Evolutionary conservation across 2,113 vertebrate species (phyloP).

Genomic region (Lethenteron camtschaticum): DNA sequence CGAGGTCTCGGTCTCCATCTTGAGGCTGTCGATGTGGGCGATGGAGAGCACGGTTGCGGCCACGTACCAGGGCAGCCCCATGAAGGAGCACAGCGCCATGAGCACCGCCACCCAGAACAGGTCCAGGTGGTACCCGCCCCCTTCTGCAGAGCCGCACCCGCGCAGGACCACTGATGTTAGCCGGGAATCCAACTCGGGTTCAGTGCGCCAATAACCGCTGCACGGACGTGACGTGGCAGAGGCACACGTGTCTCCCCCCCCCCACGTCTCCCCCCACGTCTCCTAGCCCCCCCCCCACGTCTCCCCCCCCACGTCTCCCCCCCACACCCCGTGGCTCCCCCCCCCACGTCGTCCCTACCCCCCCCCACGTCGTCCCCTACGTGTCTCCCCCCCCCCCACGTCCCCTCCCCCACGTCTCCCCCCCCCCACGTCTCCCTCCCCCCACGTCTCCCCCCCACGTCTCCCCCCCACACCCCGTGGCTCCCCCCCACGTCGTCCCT

Average conservation of each 20-base stretch:
- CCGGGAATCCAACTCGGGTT: too few species aligned
- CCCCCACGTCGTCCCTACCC: too few species aligned
- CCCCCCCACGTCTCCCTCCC: too few species aligned
- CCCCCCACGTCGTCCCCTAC: too few species aligned
- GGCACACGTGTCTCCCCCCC: neutral
- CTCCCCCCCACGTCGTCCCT: too few species aligned
- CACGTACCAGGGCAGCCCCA: slow-evolving; percentile 92
- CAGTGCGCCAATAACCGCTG: slow-evolving; percentile 10
- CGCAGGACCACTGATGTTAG: too few species aligned
- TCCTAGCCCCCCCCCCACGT: neutral
- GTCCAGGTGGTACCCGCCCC: slow-evolving; percentile 86
- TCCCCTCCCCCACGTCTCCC: too few species aligned
- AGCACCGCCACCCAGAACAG: slow-evolving; percentile 80
- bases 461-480: too few species aligned
- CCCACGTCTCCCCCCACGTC: neutral
- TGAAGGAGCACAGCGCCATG: slow-evolving; percentile 72
- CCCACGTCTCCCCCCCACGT: too few species aligned
- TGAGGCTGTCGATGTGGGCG: slow-evolving; percentile 91
- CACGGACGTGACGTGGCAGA: neutral
- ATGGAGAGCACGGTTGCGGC: slow-evolving; percentile 95
- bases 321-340: too few species aligned
- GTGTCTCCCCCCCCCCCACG: too few species aligned
- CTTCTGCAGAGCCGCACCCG: slow-evolving; percentile 35
- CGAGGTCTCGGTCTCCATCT: slow-evolving; percentile 95
- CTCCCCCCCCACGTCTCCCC: neutral